These are phyloP conservation scores for Thalpophila matura DNA, from an alignment of 2,888 invertebrate genomes.

Conservation along the genomic window DNA sequence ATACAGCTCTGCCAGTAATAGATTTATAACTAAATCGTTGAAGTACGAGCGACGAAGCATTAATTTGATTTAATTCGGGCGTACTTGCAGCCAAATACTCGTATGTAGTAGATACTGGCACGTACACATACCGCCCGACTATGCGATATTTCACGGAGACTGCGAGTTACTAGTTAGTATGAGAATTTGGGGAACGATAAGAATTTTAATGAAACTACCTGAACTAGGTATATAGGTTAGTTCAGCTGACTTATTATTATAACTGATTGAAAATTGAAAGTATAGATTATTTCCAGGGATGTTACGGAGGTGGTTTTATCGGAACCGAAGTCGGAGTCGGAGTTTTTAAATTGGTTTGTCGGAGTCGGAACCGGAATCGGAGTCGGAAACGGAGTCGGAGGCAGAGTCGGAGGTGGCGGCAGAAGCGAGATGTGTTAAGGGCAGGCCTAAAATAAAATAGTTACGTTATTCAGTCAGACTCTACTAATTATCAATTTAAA, in stretches of 20 bases:
- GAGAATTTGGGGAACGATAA: slow-evolving; percentile 30
- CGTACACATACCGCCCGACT: neutral
- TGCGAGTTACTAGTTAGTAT: slow-evolving; percentile 21
- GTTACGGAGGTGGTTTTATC: slow-evolving; percentile 1
- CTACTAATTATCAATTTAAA: no score
- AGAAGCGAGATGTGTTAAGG: no score
- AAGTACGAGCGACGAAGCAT: slow-evolving; percentile 14
- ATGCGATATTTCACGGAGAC: slow-evolving; percentile 6
- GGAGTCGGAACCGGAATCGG: no score
- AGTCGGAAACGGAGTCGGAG: no score
- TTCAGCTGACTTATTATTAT: slow-evolving; percentile 3
- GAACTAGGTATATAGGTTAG: slow-evolving; percentile 1
- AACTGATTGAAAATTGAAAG: slow-evolving; percentile 32
- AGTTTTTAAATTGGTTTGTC: no score
- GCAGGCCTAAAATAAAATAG: no score
- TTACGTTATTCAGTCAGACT: no score
- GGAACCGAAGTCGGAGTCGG: no score
- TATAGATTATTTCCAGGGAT: slow-evolving; percentile 2
- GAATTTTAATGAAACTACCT: slow-evolving; percentile 42
- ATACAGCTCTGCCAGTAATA: slow-evolving; percentile 9
- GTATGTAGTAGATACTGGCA: slow-evolving; percentile 4
- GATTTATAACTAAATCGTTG: slow-evolving; percentile 18
- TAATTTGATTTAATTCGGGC: slow-evolving; percentile 22
- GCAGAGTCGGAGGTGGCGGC: no score
- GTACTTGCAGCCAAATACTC: slow-evolving; percentile 15